These are phyloP conservation scores for Pangasius larnaudii DNA, from an alignment of 2,797 vertebrate species.

Conservation along the genomic window DNA sequence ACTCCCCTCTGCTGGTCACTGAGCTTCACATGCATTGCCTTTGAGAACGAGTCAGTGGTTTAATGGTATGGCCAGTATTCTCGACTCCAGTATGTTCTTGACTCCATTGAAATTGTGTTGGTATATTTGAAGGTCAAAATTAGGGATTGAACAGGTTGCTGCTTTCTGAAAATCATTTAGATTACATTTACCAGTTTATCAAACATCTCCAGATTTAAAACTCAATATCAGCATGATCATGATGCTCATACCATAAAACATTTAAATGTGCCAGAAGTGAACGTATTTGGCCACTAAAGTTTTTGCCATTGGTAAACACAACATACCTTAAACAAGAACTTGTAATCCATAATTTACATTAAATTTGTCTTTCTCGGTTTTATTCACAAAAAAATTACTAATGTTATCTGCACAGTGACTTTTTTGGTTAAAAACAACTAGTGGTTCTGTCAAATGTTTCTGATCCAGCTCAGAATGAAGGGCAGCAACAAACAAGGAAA, in stretches of 20 bases:
- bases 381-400: not conserved
- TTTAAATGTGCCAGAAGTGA: not conserved
- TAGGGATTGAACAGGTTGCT: not conserved
- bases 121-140: not conserved
- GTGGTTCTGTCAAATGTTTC: not conserved
- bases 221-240: not conserved
- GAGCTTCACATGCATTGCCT: not conserved
- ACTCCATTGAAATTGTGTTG: not conserved
- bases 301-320: not conserved
- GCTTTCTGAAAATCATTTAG: not conserved
- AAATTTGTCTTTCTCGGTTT: not conserved
- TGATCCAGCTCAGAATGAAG: not conserved
- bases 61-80: not conserved
- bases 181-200: not conserved
- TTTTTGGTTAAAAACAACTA: not conserved
- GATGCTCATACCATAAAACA: not conserved
- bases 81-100: not conserved
- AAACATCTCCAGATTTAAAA: not conserved
- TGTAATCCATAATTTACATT: not conserved
- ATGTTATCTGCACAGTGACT: not conserved
- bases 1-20: conserved; percentile 45
- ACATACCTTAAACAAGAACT: not conserved
- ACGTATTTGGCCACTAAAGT: not conserved
- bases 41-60: not conserved
- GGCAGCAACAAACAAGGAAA: not conserved